Evolutionary conservation across 2,888 invertebrate genomes (phyloP).

Genomic region (Esperia sulphurella): DNA sequence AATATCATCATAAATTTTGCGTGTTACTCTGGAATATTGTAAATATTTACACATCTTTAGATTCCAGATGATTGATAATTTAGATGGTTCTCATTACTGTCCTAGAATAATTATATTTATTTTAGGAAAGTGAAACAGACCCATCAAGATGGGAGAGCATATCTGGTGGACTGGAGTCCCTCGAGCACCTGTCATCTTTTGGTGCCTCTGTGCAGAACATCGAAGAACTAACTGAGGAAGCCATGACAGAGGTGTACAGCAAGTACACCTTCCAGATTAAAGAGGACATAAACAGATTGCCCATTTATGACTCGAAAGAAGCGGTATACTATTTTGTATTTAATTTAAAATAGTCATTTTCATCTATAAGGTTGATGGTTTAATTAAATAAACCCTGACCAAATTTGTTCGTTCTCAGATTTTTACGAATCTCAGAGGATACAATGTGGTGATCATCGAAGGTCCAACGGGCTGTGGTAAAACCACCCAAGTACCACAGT

Average conservation of each 20-base stretch:
- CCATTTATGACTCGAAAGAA: constrained; percentile 57
- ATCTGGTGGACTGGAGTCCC: constrained; percentile 52
- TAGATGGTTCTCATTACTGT: no score
- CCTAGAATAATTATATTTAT: neutral
- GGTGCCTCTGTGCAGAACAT: constrained; percentile 41
- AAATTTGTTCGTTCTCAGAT: no score
- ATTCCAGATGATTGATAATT: no score
- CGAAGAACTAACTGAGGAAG: constrained; percentile 53
- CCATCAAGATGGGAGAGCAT: constrained; percentile 40
- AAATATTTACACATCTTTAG: no score
- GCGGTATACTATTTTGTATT: constrained; percentile 28
- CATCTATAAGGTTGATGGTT: no score
- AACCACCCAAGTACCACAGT: constrained; percentile 93
- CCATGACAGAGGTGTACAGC: constrained; percentile 61
- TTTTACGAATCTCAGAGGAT: constrained; percentile 81
- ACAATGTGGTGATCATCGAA: constrained; percentile 90
- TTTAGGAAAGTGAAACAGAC: constrained; percentile 41
- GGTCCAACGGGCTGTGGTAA: constrained; percentile 98
- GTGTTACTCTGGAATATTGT: no score
- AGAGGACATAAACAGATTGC: constrained; percentile 52
- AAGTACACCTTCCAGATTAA: constrained; percentile 65
- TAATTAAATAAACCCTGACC: no score
- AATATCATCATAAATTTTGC: no score
- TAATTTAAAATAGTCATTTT: neutral
- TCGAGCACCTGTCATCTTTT: constrained; percentile 51